Evolutionary conservation across 2,888 invertebrate genomes (phyloP), one percentile per base, ranked within the genome.

Genomic region (Chloroclysta siterata): DNA sequence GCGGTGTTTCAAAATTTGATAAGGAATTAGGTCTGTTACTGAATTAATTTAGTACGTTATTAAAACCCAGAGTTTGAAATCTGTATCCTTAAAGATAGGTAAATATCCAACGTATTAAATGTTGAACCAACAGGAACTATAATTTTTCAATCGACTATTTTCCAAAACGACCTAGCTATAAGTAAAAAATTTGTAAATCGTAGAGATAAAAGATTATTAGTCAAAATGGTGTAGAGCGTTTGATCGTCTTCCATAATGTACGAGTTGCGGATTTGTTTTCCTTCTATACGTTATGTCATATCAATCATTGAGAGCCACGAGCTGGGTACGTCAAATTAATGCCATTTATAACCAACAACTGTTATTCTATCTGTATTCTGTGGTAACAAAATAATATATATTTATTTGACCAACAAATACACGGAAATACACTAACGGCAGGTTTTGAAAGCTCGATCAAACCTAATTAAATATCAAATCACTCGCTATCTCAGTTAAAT

Each of bases 201-300:
- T 66, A 68, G 72, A 74, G 71, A 41, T 48, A 48, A 41, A 83
- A 74, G 65, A 68, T 78, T 77, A 74, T 70, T 83, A 83, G 78
- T 74, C 70, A 76, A 80, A 82, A 77, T 81, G 84, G 79, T 78
- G 75, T 83, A 82, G 83, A 80, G 81, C 81, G 82, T 88, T 84
- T 82, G 78, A 89, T 89, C 84, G 92, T 92, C 92, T 92, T 92
- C 92, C 92, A 92, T 90, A 85, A 83, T 82, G 78, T 89, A 90
- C 75, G 82, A 83, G 73, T 84, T 81, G 78, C 77, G 79, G 80
- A 72, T 87, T 88, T 80, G 69, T 72, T 89, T 88, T 80, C 75
- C 79, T 81, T 71, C 70, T 72, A 70, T 82, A 68, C 65, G 74
- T 83, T 84, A 70, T 78, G 71, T 77, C 82, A 84, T 83, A 82